Evolutionary conservation across 2,797 vertebrate genomes (phyloP), one percentile per base, ranked within the genome.

Genomic region (Percopsis omiscomaycus): DNA sequence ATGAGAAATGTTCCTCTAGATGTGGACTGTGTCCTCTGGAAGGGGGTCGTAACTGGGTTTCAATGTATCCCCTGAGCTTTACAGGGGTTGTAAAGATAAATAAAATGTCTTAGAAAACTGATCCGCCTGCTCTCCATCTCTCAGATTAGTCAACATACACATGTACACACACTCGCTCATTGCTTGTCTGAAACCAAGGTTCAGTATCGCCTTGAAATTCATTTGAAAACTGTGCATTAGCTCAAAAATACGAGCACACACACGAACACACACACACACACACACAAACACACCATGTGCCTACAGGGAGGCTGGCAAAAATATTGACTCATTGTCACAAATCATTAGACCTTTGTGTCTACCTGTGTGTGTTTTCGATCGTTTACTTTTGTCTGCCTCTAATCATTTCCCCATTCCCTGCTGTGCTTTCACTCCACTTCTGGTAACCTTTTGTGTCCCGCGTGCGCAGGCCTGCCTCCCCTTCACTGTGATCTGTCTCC

Each of bases 321-420:
- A 77, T 82, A 85, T 80, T 74, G 77, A 78, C 75, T 76, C 78
- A 50, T 65, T 54, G 61, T 68, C 57, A 74, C 60, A 79, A 71
- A 81, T 83, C 80, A 81, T 89, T 88, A 84, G 64, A 61, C 58
- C 56, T 52, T 54, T 64, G 66, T 74, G 61, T 76, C 64, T 71
- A 48, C 29, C 13, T 50, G 49, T 48, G 47, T 15, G 16, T 13
- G 42, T 15, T 5, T 22, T 15, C 29, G 57, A 6, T 62, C 22
- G 46, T 56, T 37, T 37, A 4, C 5, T 37, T 42, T 42, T 54
- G 5, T 54, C 52, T 32, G 32, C 29, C n/a, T 15, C 49, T 48
- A 3, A 48, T 55, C 30, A 46, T 49, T 50, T 16, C 15, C 13
- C 28, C 42, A 13, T 51, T 45, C 22, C 3, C 1, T 51, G 48